Evolutionary conservation across 2,888 invertebrate genomes (phyloP).

Genomic region (Drosophila borealis): DNA sequence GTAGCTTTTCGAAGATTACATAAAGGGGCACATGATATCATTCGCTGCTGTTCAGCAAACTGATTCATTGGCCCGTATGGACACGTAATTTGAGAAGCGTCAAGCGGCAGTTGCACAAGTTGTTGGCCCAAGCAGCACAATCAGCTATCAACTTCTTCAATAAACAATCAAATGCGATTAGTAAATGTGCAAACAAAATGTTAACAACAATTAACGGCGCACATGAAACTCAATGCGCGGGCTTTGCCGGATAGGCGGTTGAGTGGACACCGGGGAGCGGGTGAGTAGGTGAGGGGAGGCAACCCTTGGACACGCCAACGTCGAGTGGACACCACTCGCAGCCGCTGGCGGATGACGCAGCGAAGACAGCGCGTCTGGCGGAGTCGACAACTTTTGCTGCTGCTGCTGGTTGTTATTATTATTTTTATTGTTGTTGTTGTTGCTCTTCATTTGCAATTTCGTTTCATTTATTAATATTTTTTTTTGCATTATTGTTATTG

Average conservation of each 20-base stretch:
- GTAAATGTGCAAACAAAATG: slow-evolving; percentile 69
- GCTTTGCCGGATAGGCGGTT: neutral
- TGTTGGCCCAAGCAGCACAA: slow-evolving; percentile 7
- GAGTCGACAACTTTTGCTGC: slow-evolving; percentile 20
- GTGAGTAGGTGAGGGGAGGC: neutral
- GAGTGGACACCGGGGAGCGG: neutral
- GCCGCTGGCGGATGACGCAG: slow-evolving; percentile 59
- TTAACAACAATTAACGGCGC: slow-evolving; percentile 67
- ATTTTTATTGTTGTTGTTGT: slow-evolving; percentile 17
- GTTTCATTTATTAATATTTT: slow-evolving; percentile 62
- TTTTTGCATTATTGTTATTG: slow-evolving; percentile 3
- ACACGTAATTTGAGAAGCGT: slow-evolving; percentile 37
- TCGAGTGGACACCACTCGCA: slow-evolving; percentile 43
- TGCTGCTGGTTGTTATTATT: slow-evolving; percentile 17
- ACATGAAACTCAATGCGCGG: slow-evolving; percentile 52
- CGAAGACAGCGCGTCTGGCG: slow-evolving; percentile 71
- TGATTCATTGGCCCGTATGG: slow-evolving; percentile 24
- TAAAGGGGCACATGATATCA: neutral
- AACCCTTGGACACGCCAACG: slow-evolving; percentile 43
- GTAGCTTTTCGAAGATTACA: neutral
- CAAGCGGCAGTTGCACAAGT: neutral
- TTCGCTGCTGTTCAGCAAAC: neutral
- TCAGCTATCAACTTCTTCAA: slow-evolving; percentile 28
- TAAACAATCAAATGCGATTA: slow-evolving; percentile 76
- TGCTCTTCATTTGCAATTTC: slow-evolving; percentile 60